Evolutionary conservation across 2,888 invertebrate genomes (phyloP), one percentile per base, ranked within the genome.

Genomic region (Selenia dentaria): DNA sequence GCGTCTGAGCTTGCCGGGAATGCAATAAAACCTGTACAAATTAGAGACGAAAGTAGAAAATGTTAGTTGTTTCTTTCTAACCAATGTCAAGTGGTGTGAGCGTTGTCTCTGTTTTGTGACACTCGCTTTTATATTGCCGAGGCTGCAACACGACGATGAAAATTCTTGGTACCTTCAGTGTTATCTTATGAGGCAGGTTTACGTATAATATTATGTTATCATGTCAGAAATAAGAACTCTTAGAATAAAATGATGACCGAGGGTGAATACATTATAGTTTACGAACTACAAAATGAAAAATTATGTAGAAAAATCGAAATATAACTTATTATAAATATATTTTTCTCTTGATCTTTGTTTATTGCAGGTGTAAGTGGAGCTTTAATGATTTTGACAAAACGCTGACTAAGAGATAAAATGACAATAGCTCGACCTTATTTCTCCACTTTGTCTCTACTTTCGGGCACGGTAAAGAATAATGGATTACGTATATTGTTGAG

Each of bases 1-100:
- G 85, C 82, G 83, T 83, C 86, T 85, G 85, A 83, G 88, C 87
- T 88, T 84, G 84, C 82, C 76, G 80, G 73, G 85, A 89, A 88
- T 85, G 88, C 85, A 90, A 89, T 90, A 89, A 89, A 89, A 87
- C 84, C 86, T 82, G 79, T 79, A 73, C 78, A 82, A 86, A 83
- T 85, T 84, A 77, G 74, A 84, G 80, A 77, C 76, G 77, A 71
- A 72, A 54, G 71, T 67, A 64, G 70, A 66, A 66, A 80, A 74
- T 74, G 67, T 74, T 72, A 67, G 80, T 78, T 73, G 79, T 88
- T 88, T 82, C 89, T 76, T 78, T 89, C 87, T 81, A 75, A 79
- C 89, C 74, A 81, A 82, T 79, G 80, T 79, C 71, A 77, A 57
- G 63, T 65, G 64, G 67, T 70, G 77, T 69, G 59, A 65, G 51